phyloP scores from a whole-genome alignment of 2,797 vertebrate species.

The Euthynnus affinis region DNA sequence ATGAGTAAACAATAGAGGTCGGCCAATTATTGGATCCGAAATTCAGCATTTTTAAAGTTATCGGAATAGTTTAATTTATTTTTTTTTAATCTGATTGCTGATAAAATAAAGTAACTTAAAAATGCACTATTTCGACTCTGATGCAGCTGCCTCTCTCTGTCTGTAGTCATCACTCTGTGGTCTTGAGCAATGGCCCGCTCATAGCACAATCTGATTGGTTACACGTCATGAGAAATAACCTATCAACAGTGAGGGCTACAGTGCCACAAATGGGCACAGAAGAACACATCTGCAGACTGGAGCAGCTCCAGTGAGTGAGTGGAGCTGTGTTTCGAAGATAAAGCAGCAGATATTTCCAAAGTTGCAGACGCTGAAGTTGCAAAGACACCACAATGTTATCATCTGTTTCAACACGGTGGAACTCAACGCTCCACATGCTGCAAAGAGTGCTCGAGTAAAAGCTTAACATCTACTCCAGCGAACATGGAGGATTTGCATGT shows the following conservation, averaged over 20 bases:
- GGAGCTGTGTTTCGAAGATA: too few relatives aligned
- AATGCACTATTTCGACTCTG: too few relatives aligned
- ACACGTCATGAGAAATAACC: too few relatives aligned
- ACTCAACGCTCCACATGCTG: not conserved
- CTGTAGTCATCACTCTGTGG: too few relatives aligned
- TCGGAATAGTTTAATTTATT: not conserved
- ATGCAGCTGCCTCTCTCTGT: too few relatives aligned
- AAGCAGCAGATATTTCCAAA: too few relatives aligned
- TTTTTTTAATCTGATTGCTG: too few relatives aligned
- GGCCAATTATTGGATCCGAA: not conserved
- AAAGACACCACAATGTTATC: not conserved
- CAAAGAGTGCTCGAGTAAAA: not conserved
- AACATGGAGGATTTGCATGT: constrained; percentile 27
- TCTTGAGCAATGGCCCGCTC: too few relatives aligned
- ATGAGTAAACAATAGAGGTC: not conserved
- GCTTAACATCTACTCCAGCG: constrained; percentile 18
- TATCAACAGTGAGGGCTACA: too few relatives aligned
- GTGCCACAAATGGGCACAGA: too few relatives aligned
- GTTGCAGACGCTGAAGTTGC: not conserved
- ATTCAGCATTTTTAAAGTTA: not conserved
- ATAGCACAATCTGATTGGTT: too few relatives aligned
- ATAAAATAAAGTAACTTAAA: too few relatives aligned
- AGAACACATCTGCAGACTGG: not conserved
- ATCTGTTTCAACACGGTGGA: not conserved
- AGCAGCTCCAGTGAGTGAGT: not conserved